Base-by-base conservation (phyloP, 2,888 invertebrate genomes). In the Agyllia agylla region DNA sequence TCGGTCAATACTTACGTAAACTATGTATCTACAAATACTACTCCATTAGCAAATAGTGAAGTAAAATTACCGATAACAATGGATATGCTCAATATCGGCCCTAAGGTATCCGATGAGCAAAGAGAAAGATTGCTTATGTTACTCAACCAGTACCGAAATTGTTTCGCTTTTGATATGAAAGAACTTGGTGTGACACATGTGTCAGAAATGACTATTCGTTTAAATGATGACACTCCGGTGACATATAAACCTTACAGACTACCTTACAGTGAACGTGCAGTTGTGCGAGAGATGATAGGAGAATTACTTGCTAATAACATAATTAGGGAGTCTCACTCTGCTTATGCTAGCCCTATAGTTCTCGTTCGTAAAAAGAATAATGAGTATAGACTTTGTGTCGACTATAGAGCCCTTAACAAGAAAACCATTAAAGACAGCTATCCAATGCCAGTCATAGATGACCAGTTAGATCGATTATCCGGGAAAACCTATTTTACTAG, bases 311-410 rank as follows among this genome's bases (percentile, higher is more conserved):
- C 30, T 0, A 75, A 33, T 31, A 33, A 75, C n/a, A 33, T 75
- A n/a, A 75, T 75, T n/a, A 30, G 33, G 3, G 75, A 75, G 24
- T 75, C 75, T 17, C 35, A 79, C 11, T 95, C 94, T 0, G 84
- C 92, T 20, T 95, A 92, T 86, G 89, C 93, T 11, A 95, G 95
- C 73, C 94, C 95, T 2, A 87, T 95, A 20, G 93, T 94, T 9
- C 81, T 95, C 0, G 94, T 88, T 4, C 75, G 70, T n/a, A 90
- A 90, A 82, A 86, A 84, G 79, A 87, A 92, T 49, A 87, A 93
- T 90, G 9, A 86, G 92, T 13, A 94, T 91, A 81, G 95, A 94
- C 84, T 90, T 85, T 77, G 88, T 49, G 83, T 94, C 9, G 95
- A 95, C 49, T 89, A 85, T 77, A 70, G 85, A 38, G 87, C 87